phyloP scores from a whole-genome alignment of 2,888 invertebrate species.

The Hyles lineata region DNA sequence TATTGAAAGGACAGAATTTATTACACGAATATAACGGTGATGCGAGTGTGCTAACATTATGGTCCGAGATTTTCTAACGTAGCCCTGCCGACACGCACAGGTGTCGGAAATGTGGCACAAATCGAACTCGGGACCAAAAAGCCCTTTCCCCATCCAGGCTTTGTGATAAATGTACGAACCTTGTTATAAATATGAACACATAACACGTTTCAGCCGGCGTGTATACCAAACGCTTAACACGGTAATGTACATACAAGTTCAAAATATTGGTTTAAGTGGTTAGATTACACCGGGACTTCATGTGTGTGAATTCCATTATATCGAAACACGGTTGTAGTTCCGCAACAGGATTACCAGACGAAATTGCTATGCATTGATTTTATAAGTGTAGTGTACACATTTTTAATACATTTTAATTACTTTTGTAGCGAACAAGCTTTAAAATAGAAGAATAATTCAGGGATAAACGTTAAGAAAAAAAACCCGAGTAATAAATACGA shows the following conservation, averaged over 20 bases:
- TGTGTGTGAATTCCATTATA: background rate
- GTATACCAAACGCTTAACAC: background rate
- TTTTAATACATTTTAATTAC: background rate
- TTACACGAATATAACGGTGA: slow-evolving; percentile 77
- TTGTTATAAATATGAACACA: slow-evolving; percentile 14
- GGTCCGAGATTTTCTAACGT: slow-evolving; percentile 62
- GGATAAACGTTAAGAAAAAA: slow-evolving; percentile 32
- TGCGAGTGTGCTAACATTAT: slow-evolving; percentile 51
- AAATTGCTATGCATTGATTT: background rate
- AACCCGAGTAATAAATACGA: slow-evolving; percentile 65
- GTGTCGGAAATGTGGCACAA: slow-evolving; percentile 76
- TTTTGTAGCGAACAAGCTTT: background rate
- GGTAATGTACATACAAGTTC: background rate
- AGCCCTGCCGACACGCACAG: slow-evolving; percentile 69
- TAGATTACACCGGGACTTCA: background rate
- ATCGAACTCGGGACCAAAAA: slow-evolving; percentile 65
- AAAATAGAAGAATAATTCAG: slow-evolving; percentile 19
- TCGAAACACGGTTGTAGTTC: background rate
- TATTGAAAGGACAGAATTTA: slow-evolving; percentile 74
- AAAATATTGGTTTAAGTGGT: slow-evolving; percentile 12
- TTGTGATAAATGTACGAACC: slow-evolving; percentile 11
- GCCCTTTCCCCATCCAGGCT: slow-evolving; percentile 34
- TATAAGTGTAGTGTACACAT: background rate
- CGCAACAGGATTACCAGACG: background rate
- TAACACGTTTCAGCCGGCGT: background rate